phyloP scores from a whole-genome alignment of 2,797 vertebrate genomes.

The Myotis pilosus region DNA sequence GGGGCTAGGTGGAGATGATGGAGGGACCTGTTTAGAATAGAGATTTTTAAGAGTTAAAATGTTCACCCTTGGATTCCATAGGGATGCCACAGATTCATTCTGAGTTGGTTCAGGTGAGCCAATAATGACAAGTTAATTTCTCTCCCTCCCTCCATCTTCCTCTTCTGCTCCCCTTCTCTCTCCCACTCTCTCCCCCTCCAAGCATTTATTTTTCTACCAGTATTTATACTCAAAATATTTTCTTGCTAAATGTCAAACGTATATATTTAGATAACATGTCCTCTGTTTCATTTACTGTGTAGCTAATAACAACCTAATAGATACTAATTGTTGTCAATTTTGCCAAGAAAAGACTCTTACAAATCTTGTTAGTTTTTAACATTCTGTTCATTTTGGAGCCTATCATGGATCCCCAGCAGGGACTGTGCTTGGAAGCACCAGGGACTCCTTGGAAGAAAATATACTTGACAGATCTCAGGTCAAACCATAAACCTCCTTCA shows the following conservation, averaged over 20 bases:
- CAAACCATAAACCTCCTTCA: slow-evolving; percentile 78
- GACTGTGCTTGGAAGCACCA: slow-evolving; percentile 74
- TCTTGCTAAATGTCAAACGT: slow-evolving; percentile 23
- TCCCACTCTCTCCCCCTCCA: too few relatives aligned
- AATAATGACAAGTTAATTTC: neutral
- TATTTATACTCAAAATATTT: slow-evolving; percentile 1
- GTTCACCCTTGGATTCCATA: neutral
- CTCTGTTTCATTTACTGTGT: slow-evolving; percentile 49
- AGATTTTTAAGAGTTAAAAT: neutral
- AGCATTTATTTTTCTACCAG: neutral
- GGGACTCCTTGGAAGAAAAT: slow-evolving; percentile 81
- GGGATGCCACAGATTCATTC: neutral
- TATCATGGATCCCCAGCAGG: slow-evolving; percentile 73
- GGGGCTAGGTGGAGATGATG: neutral
- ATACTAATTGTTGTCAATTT: slow-evolving; percentile 74
- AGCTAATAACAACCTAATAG: slow-evolving; percentile 69
- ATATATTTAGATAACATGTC: slow-evolving; percentile 46
- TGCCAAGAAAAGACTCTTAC: slow-evolving; percentile 70
- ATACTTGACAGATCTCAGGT: slow-evolving; percentile 82
- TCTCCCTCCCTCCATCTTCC: neutral
- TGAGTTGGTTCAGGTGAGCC: neutral
- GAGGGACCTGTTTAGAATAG: neutral
- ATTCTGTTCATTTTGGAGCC: slow-evolving; percentile 79
- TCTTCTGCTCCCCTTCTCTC: neutral
- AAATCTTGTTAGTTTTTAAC: slow-evolving; percentile 69